A percentile compares a stretch with the other conserved stretches of the same genome.
Conservation (phyloP, 2,113 vertebrate species). For the Pseudorasbora parva region DNA sequence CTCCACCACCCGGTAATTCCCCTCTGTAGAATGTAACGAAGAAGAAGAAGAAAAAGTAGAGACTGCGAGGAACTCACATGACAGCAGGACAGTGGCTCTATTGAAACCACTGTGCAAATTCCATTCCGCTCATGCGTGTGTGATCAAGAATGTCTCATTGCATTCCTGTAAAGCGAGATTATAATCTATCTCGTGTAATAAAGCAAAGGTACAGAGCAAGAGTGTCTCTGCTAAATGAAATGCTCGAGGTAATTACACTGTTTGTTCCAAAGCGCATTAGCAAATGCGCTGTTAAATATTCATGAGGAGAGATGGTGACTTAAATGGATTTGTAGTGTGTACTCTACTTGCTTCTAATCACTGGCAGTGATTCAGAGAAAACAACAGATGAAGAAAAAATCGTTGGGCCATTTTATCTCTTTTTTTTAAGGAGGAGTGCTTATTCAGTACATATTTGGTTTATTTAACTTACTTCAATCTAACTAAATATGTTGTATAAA, state of each 20-base stretch:
- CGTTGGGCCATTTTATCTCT: background rate
- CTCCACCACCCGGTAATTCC: no score
- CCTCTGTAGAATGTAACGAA: no score
- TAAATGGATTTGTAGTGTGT: conserved; percentile 21
- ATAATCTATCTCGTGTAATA: background rate
- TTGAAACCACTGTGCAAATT: no score
- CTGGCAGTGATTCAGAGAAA: conserved; percentile 6
- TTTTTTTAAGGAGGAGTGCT: background rate
- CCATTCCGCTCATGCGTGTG: background rate
- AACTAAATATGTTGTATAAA: background rate
- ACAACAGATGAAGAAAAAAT: background rate
- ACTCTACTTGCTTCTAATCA: background rate
- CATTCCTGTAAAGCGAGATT: background rate
- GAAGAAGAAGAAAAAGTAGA: no score
- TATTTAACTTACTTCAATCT: background rate
- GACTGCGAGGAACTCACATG: no score
- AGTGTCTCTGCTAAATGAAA: conserved; percentile 12
- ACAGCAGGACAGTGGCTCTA: no score
- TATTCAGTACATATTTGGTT: background rate
- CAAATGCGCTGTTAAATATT: conserved; percentile 23
- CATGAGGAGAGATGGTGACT: conserved; percentile 13
- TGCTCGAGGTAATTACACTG: conserved; percentile 16
- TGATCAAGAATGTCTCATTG: background rate
- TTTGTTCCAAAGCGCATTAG: conserved; percentile 11
- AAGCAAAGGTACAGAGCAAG: background rate